These are phyloP conservation scores for Lysandra coridon DNA, from an alignment of 2,888 invertebrate species.

Conservation along the genomic window DNA sequence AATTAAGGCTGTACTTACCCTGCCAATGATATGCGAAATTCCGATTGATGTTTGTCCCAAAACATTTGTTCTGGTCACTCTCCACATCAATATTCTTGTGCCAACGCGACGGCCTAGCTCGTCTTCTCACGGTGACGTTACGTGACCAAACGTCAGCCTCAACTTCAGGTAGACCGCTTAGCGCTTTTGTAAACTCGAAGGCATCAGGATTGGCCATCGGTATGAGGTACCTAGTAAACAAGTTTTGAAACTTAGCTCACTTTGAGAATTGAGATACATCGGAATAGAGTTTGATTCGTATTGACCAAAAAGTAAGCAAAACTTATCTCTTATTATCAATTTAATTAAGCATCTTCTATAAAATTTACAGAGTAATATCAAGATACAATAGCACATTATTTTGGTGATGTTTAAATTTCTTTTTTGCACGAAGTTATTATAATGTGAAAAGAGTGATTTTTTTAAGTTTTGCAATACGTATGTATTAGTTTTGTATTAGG, in stretches of 20 bases:
- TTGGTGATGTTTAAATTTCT: too few species aligned
- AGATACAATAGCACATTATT: too few species aligned
- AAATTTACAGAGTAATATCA: too few species aligned
- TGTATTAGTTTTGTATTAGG: too few species aligned
- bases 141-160: conserved; percentile 54
- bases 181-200: conserved; percentile 57
- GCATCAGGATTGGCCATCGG: conserved; percentile 72
- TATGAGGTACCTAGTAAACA: conserved; percentile 60
- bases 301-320: too few species aligned
- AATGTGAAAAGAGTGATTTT: too few species aligned
- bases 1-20: conserved; percentile 49
- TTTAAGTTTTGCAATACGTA: too few species aligned
- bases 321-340: too few species aligned
- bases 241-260: background rate
- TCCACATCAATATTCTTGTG: conserved; percentile 66
- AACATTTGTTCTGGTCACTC: conserved; percentile 49
- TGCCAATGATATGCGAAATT: conserved; percentile 77
- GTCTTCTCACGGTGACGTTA: conserved; percentile 52
- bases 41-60: conserved; percentile 69
- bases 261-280: too few species aligned
- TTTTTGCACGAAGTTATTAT: too few species aligned
- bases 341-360: too few species aligned
- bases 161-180: conserved; percentile 48
- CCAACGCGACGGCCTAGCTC: conserved; percentile 59
- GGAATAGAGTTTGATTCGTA: too few species aligned